A percentile compares a stretch with the other conserved stretches of the same genome.
phyloP scores from a whole-genome alignment of 2,888 invertebrate genomes.

The Andrena haemorrhoa region DNA sequence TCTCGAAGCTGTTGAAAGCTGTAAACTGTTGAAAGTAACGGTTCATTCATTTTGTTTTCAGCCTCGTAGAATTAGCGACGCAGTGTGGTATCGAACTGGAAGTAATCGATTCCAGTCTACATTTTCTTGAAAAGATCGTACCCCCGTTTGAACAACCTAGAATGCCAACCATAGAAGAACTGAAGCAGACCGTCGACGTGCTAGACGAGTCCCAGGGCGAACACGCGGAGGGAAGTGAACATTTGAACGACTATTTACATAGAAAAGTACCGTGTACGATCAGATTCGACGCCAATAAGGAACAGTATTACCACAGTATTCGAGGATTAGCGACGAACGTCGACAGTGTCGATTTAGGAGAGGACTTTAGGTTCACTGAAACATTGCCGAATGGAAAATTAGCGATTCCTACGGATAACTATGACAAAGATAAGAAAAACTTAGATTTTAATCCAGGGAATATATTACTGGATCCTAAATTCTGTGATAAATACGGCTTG shows the following conservation, averaged over 20 bases:
- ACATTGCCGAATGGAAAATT: conserved; percentile 74
- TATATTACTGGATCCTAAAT: conserved; percentile 40
- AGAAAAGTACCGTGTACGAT: conserved; percentile 70
- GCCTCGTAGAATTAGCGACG: conserved; percentile 72
- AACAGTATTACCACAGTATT: conserved; percentile 61
- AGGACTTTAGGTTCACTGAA: conserved; percentile 77
- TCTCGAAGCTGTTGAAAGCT: background rate
- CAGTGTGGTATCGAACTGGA: conserved; percentile 75
- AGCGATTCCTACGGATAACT: conserved; percentile 65
- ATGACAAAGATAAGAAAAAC: conserved; percentile 55
- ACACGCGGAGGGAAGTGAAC: conserved; percentile 52
- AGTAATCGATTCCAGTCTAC: conserved; percentile 74
- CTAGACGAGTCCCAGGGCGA: conserved; percentile 20
- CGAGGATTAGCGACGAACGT: conserved; percentile 3
- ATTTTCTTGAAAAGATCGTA: conserved; percentile 80
- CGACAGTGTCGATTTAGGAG: conserved; percentile 16
- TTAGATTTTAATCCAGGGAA: background rate
- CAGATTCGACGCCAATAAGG: conserved; percentile 71
- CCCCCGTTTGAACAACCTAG: conserved; percentile 71
- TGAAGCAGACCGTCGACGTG: conserved; percentile 67
- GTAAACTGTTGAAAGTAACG: background rate
- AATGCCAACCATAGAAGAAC: conserved; percentile 66
- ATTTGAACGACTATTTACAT: conserved; percentile 75
- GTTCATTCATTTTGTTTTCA: conserved; percentile 61
- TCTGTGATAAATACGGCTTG: conserved; percentile 67